Evolutionary conservation across 2,797 vertebrate species (phyloP), one percentile per base, ranked within the genome.

Genomic region (Mus spretus): DNA sequence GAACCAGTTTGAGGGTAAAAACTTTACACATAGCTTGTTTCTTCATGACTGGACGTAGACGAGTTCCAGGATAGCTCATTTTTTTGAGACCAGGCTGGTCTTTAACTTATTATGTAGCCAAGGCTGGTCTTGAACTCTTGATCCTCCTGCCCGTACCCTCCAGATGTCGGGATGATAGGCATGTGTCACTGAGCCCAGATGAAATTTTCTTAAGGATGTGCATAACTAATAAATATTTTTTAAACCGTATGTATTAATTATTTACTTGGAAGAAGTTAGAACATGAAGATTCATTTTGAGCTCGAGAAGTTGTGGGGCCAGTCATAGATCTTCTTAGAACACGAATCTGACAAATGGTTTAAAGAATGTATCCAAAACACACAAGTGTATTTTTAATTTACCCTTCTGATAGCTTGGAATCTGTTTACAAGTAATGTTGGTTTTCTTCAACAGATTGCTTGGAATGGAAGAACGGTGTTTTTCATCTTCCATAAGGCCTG

Each of bases 391-490:
- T 97, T 98, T 96, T 95, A 97, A 96, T 96, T 96, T 97, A 96
- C 92, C 81, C 88, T 95, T 74, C 94, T 94, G 96, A 94, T 97
- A 96, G 89, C 89, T 97, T 96, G 70, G 93, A 95, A 95, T 97
- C 91, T 97, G 96, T 97, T 97, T 96, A 96, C 61, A 93, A 96
- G 96, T 95, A 90, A 92, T 89, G 91, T 79, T 97, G 86, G 78
- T 97, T 97, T 97, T 75, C 61, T 97, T 97, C 95, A 91, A 97
- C 97, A 97, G 97, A 98, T 96, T 98, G 96, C 96, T 89, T 96
- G 79, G 97, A 97, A 93, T 95, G 47, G 88, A 89, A 96, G 92
- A 92, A 80, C 84, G 79, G 84, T 96, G 37, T 90, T 97, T 96
- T 96, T 97, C n/a, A 88, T 96, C 81, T 91, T 93, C 55, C 67